Evolutionary conservation across 2,888 invertebrate species (phyloP), one percentile per base, ranked within the genome.

Genomic region (Drosophila fungiperda): DNA sequence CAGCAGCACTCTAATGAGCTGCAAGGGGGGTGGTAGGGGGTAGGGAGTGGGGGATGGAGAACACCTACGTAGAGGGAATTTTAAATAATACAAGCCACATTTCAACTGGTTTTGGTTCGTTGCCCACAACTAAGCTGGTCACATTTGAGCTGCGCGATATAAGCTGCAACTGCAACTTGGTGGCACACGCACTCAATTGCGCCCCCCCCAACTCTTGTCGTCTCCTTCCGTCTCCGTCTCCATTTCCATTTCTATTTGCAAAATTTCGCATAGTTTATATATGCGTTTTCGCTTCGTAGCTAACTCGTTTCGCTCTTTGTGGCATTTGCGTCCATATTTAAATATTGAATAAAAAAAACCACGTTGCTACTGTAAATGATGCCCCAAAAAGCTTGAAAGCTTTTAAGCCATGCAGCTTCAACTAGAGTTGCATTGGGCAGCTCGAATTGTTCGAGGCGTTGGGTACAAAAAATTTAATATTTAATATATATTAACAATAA

Each of bases 51-150:
- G 29, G 26, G 11, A 23, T 23, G 23, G 8, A 32, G 42, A 62
- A 45, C 66, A 71, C 65, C 67, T 63, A 68, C 48, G 40, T 66
- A 64, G 52, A 67, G 74, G 58, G 83, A 87, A 89, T 87, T 84
- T 87, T 80, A 80, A 85, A 87, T 89, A 85, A 83, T 78, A 78
- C 55, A 73, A 79, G 77, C 89, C 85, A 60, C 85, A 87, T 83
- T 89, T 83, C 76, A 79, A 73, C 77, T 72, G 71, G 68, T 60
- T 74, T 67, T 65, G 68, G 72, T 55, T 58, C 68, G 69, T 70
- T 73, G 77, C 38, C 55, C 66, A 60, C 53, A 59, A 57, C 68
- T 68, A 67, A 71, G 80, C 69, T 66, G 45, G 59, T 73, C 73
- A 76, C 79, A 74, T 73, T 79, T 81, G 80, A 78, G 61, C 74